Base-by-base conservation (phyloP, 2,113 vertebrate species). In the Cyanistes caeruleus region DNA sequence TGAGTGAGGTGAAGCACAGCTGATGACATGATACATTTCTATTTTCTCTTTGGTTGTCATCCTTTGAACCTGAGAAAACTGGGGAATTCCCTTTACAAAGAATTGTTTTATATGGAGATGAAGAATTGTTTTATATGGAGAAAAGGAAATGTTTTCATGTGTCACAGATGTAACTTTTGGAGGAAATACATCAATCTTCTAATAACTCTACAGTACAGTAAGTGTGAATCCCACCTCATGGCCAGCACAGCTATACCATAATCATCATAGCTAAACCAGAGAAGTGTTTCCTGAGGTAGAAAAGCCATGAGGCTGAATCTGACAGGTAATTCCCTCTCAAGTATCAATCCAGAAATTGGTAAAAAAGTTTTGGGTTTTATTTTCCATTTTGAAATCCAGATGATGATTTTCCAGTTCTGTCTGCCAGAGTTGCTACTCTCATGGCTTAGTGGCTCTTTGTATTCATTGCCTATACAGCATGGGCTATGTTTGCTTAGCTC, bases 401-500 rank as follows among this genome's bases (percentile, higher is more conserved):
- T 55, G 74, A 49, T 23, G n/a, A 37, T 69, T 96, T 96, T 95
- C 85, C 4, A 9, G 17, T 75, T 80, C 51, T 60, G 20, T 51
- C 59, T 89, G 70, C 51, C 20, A 72, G 52, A 49, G 43, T 65
- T 95, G 59, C 60, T 46, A 4, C 21, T 68, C 86, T 58, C 3
- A 1, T 83, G 65, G 83, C 63, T 87, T 67, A 44, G 25, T 87
- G 76, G 67, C 96, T 96, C 44, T 97, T 85, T 94, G 56, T 95
- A 97, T 87, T 96, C 77, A 60, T 70, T 85, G 59, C 87, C 95
- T 78, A 74, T 68, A 72, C 59, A 75, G 33, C 72, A 72, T 65
- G 68, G 84, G 74, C 70, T 67, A 3, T 97, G 94, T 97, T 98
- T 97, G 90, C 89, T 97, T 87, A 95, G 69, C 86, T 94, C 62